Percentiles rank a stretch among this genome's conserved stretches.
phyloP scores from a whole-genome alignment of 1,140 invertebrate genomes.

The Lordiphosa clarofinis region DNA sequence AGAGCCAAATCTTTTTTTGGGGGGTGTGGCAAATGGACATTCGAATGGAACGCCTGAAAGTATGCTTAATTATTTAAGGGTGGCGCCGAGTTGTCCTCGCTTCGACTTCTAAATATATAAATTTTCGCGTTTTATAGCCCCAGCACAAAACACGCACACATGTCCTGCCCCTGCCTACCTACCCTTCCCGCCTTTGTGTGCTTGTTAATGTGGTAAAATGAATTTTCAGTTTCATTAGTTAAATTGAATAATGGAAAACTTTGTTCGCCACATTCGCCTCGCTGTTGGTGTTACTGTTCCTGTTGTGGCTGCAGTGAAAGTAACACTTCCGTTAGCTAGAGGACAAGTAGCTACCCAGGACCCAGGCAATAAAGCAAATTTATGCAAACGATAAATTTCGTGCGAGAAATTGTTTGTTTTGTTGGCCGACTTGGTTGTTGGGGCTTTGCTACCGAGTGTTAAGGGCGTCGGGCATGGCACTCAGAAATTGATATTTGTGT shows the following conservation, averaged over 20 bases:
- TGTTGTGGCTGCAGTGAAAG: slow-evolving; percentile 54
- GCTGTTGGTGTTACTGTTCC: slow-evolving; percentile 28
- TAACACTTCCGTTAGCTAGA: slow-evolving; percentile 61
- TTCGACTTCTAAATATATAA: slow-evolving; percentile 48
- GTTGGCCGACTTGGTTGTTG: slow-evolving; percentile 10
- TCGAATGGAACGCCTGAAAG: slow-evolving; percentile 43
- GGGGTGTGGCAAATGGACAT: slow-evolving; percentile 36
- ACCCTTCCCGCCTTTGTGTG: slow-evolving; percentile 28
- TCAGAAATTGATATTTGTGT: too few species aligned
- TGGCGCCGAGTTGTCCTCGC: slow-evolving; percentile 25
- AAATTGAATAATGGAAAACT: slow-evolving; percentile 79
- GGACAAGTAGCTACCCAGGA: slow-evolving; percentile 16
- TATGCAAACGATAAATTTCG: slow-evolving; percentile 79
- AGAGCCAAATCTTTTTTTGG: neutral
- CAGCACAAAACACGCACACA: slow-evolving; percentile 56
- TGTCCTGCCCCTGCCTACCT: slow-evolving; percentile 35
- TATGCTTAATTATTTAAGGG: slow-evolving; percentile 74
- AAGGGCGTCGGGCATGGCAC: neutral
- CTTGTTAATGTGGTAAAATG: slow-evolving; percentile 79
- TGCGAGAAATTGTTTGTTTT: slow-evolving; percentile 70
- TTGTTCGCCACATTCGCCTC: slow-evolving; percentile 65
- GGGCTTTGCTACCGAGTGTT: slow-evolving; percentile 24
- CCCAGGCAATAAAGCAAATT: slow-evolving; percentile 78
- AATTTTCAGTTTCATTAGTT: slow-evolving; percentile 80
- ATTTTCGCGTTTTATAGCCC: slow-evolving; percentile 68